Evolutionary conservation across 2,888 invertebrate genomes (phyloP).

Genomic region (Siphlonurus alternatus): DNA sequence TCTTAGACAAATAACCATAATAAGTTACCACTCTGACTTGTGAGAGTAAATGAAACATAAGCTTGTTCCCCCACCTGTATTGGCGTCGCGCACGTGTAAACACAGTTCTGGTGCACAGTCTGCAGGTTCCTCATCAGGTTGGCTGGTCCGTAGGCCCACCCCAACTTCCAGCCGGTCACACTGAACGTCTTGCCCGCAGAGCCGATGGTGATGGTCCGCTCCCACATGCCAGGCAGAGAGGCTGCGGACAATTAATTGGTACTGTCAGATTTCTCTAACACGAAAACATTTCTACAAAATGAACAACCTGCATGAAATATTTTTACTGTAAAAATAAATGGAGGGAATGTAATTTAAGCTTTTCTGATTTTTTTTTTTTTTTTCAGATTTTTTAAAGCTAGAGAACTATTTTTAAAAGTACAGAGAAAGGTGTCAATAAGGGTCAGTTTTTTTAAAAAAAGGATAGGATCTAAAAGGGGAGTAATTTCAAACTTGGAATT

Average conservation of each 20-base stretch:
- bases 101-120: conserved; percentile 84
- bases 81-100: conserved; percentile 83
- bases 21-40: too few species aligned
- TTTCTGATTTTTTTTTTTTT: too few species aligned
- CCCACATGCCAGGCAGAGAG: conserved; percentile 92
- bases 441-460: background rate
- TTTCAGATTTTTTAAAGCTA: too few species aligned
- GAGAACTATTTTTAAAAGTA: background rate
- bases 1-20: too few species aligned
- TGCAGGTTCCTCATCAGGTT: conserved; percentile 63
- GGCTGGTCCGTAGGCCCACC: conserved; percentile 90
- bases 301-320: too few species aligned
- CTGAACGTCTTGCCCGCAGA: conserved; percentile 98
- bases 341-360: background rate
- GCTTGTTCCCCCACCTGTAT: conserved; percentile 53
- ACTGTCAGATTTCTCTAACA: background rate
- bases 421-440: background rate
- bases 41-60: too few species aligned
- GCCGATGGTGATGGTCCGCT: conserved; percentile 89
- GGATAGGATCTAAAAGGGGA: too few species aligned
- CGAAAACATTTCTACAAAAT: background rate
- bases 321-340: too few species aligned
- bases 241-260: conserved; percentile 45
- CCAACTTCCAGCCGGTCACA: conserved; percentile 92
- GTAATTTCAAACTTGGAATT: too few species aligned